These are phyloP conservation scores for Holothuria leucospilota DNA, from an alignment of 53 echinoderm and acorn worm species.

Conservation along the genomic window DNA sequence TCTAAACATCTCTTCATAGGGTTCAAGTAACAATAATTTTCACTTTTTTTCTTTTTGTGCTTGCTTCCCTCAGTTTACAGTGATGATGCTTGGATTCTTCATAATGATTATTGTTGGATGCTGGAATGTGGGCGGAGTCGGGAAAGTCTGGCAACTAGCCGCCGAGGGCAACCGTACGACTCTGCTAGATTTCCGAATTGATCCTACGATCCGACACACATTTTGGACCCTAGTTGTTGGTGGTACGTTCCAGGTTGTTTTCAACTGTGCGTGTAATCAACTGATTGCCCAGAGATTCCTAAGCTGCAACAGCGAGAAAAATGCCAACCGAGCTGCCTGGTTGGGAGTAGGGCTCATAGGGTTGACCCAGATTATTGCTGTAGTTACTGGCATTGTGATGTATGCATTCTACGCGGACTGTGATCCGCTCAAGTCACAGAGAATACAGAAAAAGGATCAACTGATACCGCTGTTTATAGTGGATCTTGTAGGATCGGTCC, in stretches of 20 bases:
- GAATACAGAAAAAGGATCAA: slow-evolving; percentile 69
- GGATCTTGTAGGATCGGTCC: slow-evolving; percentile 69
- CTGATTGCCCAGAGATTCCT: slow-evolving; percentile 80
- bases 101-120: slow-evolving; percentile 31
- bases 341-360: slow-evolving; percentile 28
- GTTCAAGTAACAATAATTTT: too few relatives aligned
- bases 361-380: slow-evolving; percentile 64
- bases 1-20: too few relatives aligned
- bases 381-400: slow-evolving; percentile 80
- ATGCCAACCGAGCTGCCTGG: slow-evolving; percentile 71
- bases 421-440: slow-evolving; percentile 61
- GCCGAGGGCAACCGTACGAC: slow-evolving; percentile 42
- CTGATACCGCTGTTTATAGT: slow-evolving; percentile 77
- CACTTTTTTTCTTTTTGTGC: background rate
- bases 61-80: background rate
- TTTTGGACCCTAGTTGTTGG: slow-evolving; percentile 77
- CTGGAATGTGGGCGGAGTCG: slow-evolving; percentile 31
- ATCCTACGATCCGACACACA: slow-evolving; percentile 76
- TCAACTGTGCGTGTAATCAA: slow-evolving; percentile 81
- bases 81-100: slow-evolving; percentile 48
- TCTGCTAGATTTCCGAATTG: slow-evolving; percentile 60
- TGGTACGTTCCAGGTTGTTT: slow-evolving; percentile 75
- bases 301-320: slow-evolving; percentile 71
- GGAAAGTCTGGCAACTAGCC: slow-evolving; percentile 23
- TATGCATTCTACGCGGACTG: slow-evolving; percentile 75